Percentiles rank a stretch among this genome's conserved stretches.
Evolutionary conservation across 2,888 invertebrate genomes (phyloP).

Genomic region (Macrostomum cliftonense): DNA sequence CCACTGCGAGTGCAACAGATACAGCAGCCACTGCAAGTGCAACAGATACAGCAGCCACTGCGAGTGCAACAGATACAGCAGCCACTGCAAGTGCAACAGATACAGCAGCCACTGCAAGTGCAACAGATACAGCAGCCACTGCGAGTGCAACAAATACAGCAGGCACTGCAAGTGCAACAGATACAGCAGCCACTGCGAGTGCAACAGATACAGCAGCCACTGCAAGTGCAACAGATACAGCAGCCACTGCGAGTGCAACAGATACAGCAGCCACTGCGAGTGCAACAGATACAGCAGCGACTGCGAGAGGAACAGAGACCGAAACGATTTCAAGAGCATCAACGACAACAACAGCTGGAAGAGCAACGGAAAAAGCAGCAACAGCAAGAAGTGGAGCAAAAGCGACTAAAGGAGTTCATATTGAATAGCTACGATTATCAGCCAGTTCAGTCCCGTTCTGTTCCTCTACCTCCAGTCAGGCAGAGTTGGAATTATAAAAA

Average conservation of each 20-base stretch:
- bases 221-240: constrained; percentile 17
- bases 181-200: neutral
- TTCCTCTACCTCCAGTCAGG: no score
- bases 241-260: constrained; percentile 17
- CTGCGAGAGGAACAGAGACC: constrained; percentile 10
- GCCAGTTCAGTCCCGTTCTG: no score
- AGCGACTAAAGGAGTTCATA: constrained; percentile 6
- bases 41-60: no score
- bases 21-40: no score
- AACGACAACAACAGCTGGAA: constrained; percentile 15
- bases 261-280: no score
- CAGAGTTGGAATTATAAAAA: no score
- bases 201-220: constrained; percentile 21
- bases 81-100: no score
- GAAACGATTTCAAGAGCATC: constrained; percentile 17
- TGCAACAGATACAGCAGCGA: no score
- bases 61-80: no score
- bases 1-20: no score
- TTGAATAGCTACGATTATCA: no score
- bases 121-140: neutral
- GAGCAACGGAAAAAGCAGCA: constrained; percentile 18
- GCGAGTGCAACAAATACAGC: neutral
- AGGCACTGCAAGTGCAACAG: neutral
- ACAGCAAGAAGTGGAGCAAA: constrained; percentile 15
- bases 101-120: no score